A percentile compares a stretch with the other conserved stretches of the same genome.
phyloP scores from a whole-genome alignment of 2,888 invertebrate genomes.

The Lochmaea crataegi region DNA sequence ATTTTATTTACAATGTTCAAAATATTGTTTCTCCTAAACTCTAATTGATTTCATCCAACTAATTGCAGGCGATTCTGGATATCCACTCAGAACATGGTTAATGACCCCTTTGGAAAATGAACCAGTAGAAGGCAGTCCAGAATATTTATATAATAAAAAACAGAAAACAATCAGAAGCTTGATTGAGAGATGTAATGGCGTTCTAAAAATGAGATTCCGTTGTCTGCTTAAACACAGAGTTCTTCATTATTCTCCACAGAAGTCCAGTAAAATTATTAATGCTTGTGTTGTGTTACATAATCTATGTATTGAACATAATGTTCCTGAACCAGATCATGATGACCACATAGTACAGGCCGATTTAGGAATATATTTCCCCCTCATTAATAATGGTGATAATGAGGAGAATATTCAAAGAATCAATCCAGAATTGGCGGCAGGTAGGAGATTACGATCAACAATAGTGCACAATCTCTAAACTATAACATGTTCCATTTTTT shows the following conservation, averaged over 20 bases:
- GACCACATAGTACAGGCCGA: slow-evolving; percentile 19
- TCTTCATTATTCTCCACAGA: slow-evolving; percentile 37
- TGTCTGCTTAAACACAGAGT: slow-evolving; percentile 38
- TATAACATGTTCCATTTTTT: no score
- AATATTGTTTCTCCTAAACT: no score
- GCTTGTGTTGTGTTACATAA: slow-evolving; percentile 40
- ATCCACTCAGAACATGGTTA: slow-evolving; percentile 27
- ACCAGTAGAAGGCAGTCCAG: slow-evolving; percentile 22
- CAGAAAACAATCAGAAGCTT: slow-evolving; percentile 29
- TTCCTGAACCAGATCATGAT: slow-evolving; percentile 29
- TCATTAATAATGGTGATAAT: slow-evolving; percentile 9
- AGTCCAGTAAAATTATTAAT: slow-evolving; percentile 36
- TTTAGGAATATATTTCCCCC: slow-evolving; percentile 20
- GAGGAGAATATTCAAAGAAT: slow-evolving; percentile 20
- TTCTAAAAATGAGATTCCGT: slow-evolving; percentile 37
- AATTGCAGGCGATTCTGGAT: no score
- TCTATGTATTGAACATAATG: slow-evolving; percentile 29
- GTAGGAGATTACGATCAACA: slow-evolving; percentile 19
- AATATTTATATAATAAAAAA: slow-evolving; percentile 29
- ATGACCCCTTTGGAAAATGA: slow-evolving; percentile 28
- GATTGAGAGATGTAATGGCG: slow-evolving; percentile 33
- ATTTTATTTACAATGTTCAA: no score
- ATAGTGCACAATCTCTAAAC: slow-evolving; percentile 14
- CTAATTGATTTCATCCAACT: no score
- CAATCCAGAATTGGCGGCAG: slow-evolving; percentile 24